phyloP scores from a whole-genome alignment of 1,140 invertebrate species.

The Drosophila sp. region DNA sequence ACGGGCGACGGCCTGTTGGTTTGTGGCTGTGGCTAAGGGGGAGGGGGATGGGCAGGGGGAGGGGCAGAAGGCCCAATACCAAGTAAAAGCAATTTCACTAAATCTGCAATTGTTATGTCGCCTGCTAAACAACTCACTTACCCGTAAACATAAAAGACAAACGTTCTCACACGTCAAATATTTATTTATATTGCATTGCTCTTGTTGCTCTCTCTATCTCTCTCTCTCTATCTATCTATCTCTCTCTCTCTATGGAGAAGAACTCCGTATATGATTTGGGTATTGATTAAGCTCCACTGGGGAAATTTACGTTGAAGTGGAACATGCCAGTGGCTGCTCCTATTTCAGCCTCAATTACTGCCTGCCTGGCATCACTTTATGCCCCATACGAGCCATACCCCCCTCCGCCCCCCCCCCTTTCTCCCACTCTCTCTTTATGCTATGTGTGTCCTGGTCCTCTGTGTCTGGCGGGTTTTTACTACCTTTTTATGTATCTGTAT shows the following conservation, averaged over 20 bases:
- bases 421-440: background rate
- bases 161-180: conserved; percentile 79
- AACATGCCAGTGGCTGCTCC: conserved; percentile 19
- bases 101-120: conserved; percentile 81
- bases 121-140: conserved; percentile 78
- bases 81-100: conserved; percentile 78
- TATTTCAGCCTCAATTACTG: conserved; percentile 63
- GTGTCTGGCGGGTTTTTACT: conserved; percentile 48
- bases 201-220: conserved; percentile 19
- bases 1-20: background rate
- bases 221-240: conserved; percentile 17
- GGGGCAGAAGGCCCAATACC: background rate
- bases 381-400: conserved; percentile 41
- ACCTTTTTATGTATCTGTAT: conserved; percentile 59
- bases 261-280: conserved; percentile 57
- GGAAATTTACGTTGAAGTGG: conserved; percentile 29
- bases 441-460: background rate
- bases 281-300: conserved; percentile 71
- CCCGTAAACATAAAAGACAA: conserved; percentile 53
- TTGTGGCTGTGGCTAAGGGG: conserved; percentile 13
- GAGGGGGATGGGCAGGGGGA: background rate
- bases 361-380: conserved; percentile 55
- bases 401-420: background rate
- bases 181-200: conserved; percentile 72
- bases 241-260: conserved; percentile 10